phyloP scores from a whole-genome alignment of 2,888 invertebrate species.

The Meloe dianella region DNA sequence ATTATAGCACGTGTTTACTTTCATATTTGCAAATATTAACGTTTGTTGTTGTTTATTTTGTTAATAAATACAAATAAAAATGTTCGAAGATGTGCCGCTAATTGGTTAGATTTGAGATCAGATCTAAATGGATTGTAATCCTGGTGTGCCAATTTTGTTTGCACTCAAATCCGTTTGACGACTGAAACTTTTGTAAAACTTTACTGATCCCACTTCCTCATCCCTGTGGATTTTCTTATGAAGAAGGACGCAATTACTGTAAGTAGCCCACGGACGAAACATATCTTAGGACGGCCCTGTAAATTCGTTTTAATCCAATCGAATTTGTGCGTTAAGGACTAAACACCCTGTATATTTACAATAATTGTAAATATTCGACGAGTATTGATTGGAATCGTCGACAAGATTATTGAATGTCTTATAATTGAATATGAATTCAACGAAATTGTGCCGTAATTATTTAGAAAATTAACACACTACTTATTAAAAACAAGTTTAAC shows the following conservation, averaged over 20 bases:
- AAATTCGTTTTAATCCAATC: not conserved
- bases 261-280: not conserved
- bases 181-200: too few relatives aligned
- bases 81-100: too few relatives aligned
- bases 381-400: not conserved
- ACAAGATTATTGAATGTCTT: not conserved
- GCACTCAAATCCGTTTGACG: too few relatives aligned
- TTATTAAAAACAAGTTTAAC: constrained; percentile 4
- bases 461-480: not conserved
- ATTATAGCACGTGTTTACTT: constrained; percentile 1
- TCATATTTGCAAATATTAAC: constrained; percentile 2
- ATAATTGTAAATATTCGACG: not conserved
- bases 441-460: not conserved
- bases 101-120: too few relatives aligned
- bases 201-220: too few relatives aligned
- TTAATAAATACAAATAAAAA: too few relatives aligned
- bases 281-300: too few relatives aligned
- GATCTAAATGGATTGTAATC: too few relatives aligned
- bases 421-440: not conserved
- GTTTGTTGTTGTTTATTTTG: not conserved
- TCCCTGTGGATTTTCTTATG: too few relatives aligned
- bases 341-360: not conserved
- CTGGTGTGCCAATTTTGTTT: too few relatives aligned
- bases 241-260: too few relatives aligned
- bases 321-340: not conserved